phyloP scores from a whole-genome alignment of 37 sponge, comb jelly and placozoan genomes.

The Lycopodina hypogea region DNA sequence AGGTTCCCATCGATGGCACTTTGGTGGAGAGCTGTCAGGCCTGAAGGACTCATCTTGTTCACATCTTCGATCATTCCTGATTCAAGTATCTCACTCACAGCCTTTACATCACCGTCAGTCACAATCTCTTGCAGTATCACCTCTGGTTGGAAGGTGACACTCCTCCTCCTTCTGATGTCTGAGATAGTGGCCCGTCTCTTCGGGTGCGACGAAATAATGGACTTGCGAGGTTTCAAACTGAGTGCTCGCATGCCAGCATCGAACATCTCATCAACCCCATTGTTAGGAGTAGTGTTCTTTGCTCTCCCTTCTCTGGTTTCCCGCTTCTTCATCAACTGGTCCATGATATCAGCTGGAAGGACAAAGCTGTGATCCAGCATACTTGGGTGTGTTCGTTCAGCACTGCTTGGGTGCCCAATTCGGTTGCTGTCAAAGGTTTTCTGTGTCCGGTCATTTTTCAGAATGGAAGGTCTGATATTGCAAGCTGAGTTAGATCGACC shows the following conservation, averaged over 20 bases:
- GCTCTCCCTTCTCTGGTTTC: not conserved
- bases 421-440: no score
- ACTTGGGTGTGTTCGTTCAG: not conserved
- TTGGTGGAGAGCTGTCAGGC: conserved; percentile 86
- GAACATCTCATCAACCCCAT: not conserved
- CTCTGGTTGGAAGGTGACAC: conserved; percentile 78
- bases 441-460: not conserved
- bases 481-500: not conserved
- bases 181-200: not conserved
- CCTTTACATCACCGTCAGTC: conserved; percentile 61
- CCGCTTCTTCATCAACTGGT: conserved; percentile 1
- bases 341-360: conserved; percentile 1
- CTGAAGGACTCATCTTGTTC: conserved; percentile 83
- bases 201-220: conserved; percentile 41
- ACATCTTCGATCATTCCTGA: conserved; percentile 50
- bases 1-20: conserved; percentile 82
- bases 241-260: conserved; percentile 13
- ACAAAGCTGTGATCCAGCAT: not conserved
- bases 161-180: conserved; percentile 21
- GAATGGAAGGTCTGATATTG: not conserved
- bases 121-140: conserved; percentile 73
- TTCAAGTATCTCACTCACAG: conserved; percentile 50
- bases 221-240: conserved; percentile 62
- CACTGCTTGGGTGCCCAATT: not conserved
- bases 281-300: not conserved